phyloP scores from a whole-genome alignment of 2,113 vertebrate genomes.

The Pitta sordida region DNA sequence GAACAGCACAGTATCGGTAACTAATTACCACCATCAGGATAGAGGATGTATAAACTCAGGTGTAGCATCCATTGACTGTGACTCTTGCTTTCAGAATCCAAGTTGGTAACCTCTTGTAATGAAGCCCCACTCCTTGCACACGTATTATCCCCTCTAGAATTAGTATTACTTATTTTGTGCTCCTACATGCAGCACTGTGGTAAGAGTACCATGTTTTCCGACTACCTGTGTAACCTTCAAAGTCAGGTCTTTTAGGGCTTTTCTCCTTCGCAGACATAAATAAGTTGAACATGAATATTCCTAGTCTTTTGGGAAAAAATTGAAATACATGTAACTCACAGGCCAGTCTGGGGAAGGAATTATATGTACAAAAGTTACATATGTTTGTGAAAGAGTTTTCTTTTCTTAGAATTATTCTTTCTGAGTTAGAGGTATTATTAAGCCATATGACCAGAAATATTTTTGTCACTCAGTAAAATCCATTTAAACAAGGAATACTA shows the following conservation, averaged over 20 bases:
- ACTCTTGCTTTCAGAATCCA: not conserved
- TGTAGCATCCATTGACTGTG: not conserved
- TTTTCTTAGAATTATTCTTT: not conserved
- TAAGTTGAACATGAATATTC: not conserved
- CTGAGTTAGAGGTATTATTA: not conserved
- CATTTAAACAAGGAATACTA: not conserved
- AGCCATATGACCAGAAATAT: slow-evolving; percentile 8
- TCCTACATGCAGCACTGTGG: not conserved
- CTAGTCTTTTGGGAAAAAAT: not conserved
- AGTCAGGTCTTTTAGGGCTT: not conserved
- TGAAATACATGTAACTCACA: not conserved
- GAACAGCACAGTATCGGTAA: not conserved
- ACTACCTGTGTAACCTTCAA: not conserved
- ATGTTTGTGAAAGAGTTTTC: not conserved
- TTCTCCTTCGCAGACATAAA: not conserved
- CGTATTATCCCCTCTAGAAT: not conserved
- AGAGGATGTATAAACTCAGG: not conserved
- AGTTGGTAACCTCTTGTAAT: not conserved
- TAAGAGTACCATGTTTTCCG: not conserved
- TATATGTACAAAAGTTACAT: slow-evolving; percentile 16
- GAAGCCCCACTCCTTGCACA: not conserved
- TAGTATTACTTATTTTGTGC: not conserved
- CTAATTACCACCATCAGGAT: not conserved
- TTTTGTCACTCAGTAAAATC: slow-evolving; percentile 23
- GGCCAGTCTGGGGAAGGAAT: not conserved